Conservation (phyloP, 2,888 invertebrate genomes). For the Mesodorylaimus sp. region DNA sequence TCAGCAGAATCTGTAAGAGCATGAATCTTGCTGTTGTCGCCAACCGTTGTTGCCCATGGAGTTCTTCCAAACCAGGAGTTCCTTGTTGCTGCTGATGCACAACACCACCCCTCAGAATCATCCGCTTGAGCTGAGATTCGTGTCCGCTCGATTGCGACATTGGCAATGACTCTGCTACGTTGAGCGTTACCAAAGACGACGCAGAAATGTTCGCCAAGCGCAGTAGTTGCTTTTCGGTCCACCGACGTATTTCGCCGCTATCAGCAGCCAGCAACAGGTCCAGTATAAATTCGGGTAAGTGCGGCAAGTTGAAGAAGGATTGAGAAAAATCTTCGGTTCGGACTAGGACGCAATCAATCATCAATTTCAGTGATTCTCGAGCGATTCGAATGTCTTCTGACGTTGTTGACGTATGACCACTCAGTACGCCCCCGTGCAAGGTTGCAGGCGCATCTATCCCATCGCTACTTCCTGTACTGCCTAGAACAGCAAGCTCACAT, state of each 20-base stretch:
- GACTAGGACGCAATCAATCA: constrained; percentile 5
- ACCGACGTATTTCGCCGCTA: not conserved
- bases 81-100: no score
- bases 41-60: not conserved
- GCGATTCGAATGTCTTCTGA: constrained; percentile 34
- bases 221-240: not conserved
- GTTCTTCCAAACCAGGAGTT: no score
- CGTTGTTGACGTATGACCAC: constrained; percentile 29
- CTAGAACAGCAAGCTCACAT: constrained; percentile 20
- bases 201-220: not conserved
- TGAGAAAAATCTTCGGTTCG: constrained; percentile 9
- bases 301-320: constrained; percentile 32
- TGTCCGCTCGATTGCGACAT: no score
- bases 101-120: no score
- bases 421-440: constrained; percentile 33
- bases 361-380: constrained; percentile 33
- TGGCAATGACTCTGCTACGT: not conserved
- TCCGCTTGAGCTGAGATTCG: no score
- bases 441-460: constrained; percentile 27
- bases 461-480: constrained; percentile 33
- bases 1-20: constrained; percentile 30
- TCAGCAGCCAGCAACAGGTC: constrained; percentile 34
- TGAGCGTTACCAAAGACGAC: not conserved
- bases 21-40: not conserved
- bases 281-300: constrained; percentile 35